A percentile compares a stretch with the other conserved stretches of the same genome.
Conservation (phyloP, 2,888 invertebrate species). For the Lithodes maja region DNA sequence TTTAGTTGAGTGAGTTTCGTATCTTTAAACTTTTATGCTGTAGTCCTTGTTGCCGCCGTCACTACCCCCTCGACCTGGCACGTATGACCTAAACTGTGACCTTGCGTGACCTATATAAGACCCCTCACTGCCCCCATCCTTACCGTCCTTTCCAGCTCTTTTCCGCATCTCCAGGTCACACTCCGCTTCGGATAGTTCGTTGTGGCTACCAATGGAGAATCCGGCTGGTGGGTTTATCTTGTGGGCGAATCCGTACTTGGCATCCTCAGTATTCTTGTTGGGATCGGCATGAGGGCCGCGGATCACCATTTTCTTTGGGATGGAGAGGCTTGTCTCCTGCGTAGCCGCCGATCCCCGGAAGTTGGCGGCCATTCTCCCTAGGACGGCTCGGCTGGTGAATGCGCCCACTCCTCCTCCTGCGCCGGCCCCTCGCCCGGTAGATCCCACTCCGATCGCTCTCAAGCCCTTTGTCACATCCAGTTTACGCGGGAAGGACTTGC, state of each 20-base stretch:
- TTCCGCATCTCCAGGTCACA: slow-evolving; percentile 56
- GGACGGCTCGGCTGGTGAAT: slow-evolving; percentile 46
- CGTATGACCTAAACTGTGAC: slow-evolving; percentile 58
- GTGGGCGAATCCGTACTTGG: slow-evolving; percentile 53
- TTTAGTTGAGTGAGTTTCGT: too few relatives aligned
- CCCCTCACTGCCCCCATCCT: slow-evolving; percentile 18
- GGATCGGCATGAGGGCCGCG: slow-evolving; percentile 24
- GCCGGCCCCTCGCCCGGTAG: neutral
- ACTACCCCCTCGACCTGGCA: slow-evolving; percentile 25
- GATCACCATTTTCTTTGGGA: slow-evolving; percentile 42
- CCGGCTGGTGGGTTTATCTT: slow-evolving; percentile 52
- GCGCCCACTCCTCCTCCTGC: slow-evolving; percentile 26
- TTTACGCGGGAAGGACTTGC: slow-evolving; percentile 62
- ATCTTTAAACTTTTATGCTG: slow-evolving; percentile 53
- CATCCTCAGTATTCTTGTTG: slow-evolving; percentile 49
- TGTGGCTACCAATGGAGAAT: slow-evolving; percentile 49
- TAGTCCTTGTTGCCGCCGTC: slow-evolving; percentile 43
- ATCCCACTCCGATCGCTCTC: slow-evolving; percentile 17
- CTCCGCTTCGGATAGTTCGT: slow-evolving; percentile 59
- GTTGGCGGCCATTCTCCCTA: slow-evolving; percentile 52
- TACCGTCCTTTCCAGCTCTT: slow-evolving; percentile 38
- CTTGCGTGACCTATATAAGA: slow-evolving; percentile 50
- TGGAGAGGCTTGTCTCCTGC: slow-evolving; percentile 54
- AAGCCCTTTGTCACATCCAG: slow-evolving; percentile 39
- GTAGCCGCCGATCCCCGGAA: slow-evolving; percentile 34